Base-by-base conservation (phyloP, 2,797 vertebrate genomes). In the Mastacembelus armatus region DNA sequence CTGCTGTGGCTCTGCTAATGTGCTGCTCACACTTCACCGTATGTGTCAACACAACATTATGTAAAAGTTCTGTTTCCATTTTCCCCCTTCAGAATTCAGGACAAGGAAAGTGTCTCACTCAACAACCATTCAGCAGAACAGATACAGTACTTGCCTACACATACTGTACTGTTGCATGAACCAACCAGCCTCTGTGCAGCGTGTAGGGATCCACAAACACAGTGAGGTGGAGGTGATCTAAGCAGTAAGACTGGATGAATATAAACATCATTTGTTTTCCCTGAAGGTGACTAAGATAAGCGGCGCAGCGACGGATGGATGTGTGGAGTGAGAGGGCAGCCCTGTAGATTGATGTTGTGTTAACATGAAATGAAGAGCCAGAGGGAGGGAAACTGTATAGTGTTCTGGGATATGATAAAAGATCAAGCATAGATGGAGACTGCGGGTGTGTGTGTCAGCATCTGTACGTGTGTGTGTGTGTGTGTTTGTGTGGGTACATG, bases 351-450 rank as follows among this genome's bases (percentile, higher is more conserved):
- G 83, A 83, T 85, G 82, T 40, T 49, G 64, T 72, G 84, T 81
- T 80, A 82, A 77, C 78, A 85, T 87, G 74, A 87, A 88, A 87
- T 82, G 62, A 85, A 85, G 71, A 43, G 81, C 86, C 77, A 39
- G 71, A 78, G 80, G 81, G 68, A 85, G 40, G 55, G 66, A 80
- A 73, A 61, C 63, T 39, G 66, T 67, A 66, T 27, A 36, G 71
- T 63, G 83, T 80, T 66, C 63, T 72, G 66, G 65, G 83, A 78
- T 69, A 63, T 64, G 71, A 85, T 71, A 69, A 74, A 69, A 84
- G 74, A 82, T 74, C 61, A 69, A 79, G 65, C 71, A 43, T 70
- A 63, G 71, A 77, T 60, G 61, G 65, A 74, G 47, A 77, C 3
- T 65, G 74, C 36, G 36, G 8, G 45, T 32, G 38, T 54, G 66